Evolutionary conservation across 2,888 invertebrate species (phyloP).

Genomic region (Dexiosoma caninum): DNA sequence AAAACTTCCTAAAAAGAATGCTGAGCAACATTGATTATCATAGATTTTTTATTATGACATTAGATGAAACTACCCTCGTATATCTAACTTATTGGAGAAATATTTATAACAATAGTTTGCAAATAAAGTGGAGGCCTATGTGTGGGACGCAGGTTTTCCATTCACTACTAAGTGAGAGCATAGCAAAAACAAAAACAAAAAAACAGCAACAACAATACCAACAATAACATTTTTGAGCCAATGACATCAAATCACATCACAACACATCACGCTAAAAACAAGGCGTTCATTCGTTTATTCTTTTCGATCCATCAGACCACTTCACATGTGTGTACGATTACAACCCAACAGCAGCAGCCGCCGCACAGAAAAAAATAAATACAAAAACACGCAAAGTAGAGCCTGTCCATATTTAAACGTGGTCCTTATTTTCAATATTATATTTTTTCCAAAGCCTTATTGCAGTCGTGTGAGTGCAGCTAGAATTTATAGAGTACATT

Average conservation of each 20-base stretch:
- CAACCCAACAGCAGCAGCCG: conserved; percentile 3
- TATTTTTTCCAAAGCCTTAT: background rate
- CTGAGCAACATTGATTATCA: too few relatives aligned
- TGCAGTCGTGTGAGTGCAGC: background rate
- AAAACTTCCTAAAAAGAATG: too few relatives aligned
- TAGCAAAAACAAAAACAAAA: background rate
- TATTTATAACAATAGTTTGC: conserved; percentile 59
- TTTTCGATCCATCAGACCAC: background rate
- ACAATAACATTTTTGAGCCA: conserved; percentile 23
- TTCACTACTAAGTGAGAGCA: conserved; percentile 16
- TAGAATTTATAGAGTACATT: conserved; percentile 63
- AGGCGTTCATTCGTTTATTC: conserved; percentile 36
- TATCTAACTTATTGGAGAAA: conserved; percentile 32
- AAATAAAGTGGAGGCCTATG: conserved; percentile 55
- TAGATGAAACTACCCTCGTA: background rate
- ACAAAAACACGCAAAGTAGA: background rate
- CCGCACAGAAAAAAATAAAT: background rate
- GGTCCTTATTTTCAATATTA: conserved; percentile 32
- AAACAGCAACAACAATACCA: too few relatives aligned
- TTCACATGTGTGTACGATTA: too few relatives aligned
- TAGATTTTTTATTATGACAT: too few relatives aligned
- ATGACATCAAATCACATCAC: conserved; percentile 48
- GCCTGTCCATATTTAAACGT: conserved; percentile 5
- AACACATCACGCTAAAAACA: conserved; percentile 52
- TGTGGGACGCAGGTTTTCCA: conserved; percentile 54